Evolutionary conservation across 2,888 invertebrate genomes (phyloP).

Genomic region (Polia nebulosa): DNA sequence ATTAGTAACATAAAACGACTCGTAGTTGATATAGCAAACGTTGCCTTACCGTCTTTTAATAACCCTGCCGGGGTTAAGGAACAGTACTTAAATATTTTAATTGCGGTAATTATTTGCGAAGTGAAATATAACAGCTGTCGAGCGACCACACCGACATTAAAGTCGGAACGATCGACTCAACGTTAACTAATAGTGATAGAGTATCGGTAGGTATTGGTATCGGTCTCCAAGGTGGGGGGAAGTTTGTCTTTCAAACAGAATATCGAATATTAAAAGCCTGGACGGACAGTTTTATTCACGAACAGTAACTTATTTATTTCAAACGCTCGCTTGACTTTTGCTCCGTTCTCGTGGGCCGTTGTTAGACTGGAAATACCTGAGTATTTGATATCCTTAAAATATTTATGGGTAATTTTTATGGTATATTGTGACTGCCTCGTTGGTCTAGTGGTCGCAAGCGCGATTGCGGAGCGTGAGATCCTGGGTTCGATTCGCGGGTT

Average conservation of each 20-base stretch:
- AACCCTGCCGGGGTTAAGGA: not conserved
- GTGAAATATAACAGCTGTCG: constrained; percentile 59
- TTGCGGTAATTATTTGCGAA: constrained; percentile 59
- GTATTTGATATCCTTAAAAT: constrained; percentile 1
- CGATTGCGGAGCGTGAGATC: too few species aligned
- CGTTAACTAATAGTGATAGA: constrained; percentile 36
- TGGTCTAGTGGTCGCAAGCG: too few species aligned
- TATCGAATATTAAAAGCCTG: constrained; percentile 46
- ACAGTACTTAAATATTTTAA: constrained; percentile 41
- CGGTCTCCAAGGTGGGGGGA: constrained; percentile 36
- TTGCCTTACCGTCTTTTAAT: not conserved
- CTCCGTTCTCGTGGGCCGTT: not conserved
- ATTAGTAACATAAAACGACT: not conserved
- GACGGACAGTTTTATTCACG: constrained; percentile 33
- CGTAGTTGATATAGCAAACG: not conserved
- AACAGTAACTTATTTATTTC: constrained; percentile 28
- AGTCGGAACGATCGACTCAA: constrained; percentile 37
- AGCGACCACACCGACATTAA: constrained; percentile 33
- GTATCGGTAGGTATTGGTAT: constrained; percentile 44
- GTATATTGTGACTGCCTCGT: too few species aligned
- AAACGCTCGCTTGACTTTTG: constrained; percentile 10
- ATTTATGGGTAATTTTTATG: not conserved
- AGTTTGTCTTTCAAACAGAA: constrained; percentile 46
- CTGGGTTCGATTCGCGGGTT: too few species aligned
- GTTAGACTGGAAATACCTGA: constrained; percentile 2